A percentile compares a stretch with the other conserved stretches of the same genome.
These are phyloP conservation scores for Cassiopea andromeda DNA, from an alignment of 30 jellyfish, hydroid and myxozoan species.

Conservation along the genomic window DNA sequence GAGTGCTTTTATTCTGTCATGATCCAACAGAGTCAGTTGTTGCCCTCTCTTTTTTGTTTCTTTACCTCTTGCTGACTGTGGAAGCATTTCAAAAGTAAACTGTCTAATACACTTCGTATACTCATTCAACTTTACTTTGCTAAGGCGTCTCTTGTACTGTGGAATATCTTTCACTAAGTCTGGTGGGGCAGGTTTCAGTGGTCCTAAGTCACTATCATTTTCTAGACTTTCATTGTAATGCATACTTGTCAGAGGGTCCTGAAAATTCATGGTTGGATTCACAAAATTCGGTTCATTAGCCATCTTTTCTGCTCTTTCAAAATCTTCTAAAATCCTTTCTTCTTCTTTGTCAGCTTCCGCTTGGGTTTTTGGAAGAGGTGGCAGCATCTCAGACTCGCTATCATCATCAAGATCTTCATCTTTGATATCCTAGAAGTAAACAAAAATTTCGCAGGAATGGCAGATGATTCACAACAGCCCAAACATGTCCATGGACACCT, in stretches of 20 bases:
- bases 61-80: conserved; percentile 44
- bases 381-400: conserved; percentile 6
- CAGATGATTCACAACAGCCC: neutral
- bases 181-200: conserved; percentile 81
- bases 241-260: conserved; percentile 95
- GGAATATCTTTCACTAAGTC: conserved; percentile 70
- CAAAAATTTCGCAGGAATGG: neutral
- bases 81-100: conserved; percentile 73
- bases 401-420: conserved; percentile 59
- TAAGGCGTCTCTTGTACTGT: conserved; percentile 50
- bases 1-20: conserved; percentile 76
- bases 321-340: conserved; percentile 69
- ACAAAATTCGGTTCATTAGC: conserved; percentile 61
- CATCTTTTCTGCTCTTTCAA: conserved; percentile 87
- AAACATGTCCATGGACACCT: too few species aligned
- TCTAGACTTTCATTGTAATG: conserved; percentile 88
- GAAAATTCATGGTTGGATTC: conserved; percentile 76
- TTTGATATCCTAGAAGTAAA: conserved; percentile 64
- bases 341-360: conserved; percentile 92
- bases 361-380: conserved; percentile 78
- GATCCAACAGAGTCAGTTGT: conserved; percentile 76
- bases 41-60: conserved; percentile 71
- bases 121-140: conserved; percentile 70
- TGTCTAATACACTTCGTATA: conserved; percentile 78
- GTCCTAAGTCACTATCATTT: conserved; percentile 70